These are phyloP conservation scores for Peromyscus melanophrys DNA, from an alignment of 2,797 vertebrate species.

Conservation along the genomic window DNA sequence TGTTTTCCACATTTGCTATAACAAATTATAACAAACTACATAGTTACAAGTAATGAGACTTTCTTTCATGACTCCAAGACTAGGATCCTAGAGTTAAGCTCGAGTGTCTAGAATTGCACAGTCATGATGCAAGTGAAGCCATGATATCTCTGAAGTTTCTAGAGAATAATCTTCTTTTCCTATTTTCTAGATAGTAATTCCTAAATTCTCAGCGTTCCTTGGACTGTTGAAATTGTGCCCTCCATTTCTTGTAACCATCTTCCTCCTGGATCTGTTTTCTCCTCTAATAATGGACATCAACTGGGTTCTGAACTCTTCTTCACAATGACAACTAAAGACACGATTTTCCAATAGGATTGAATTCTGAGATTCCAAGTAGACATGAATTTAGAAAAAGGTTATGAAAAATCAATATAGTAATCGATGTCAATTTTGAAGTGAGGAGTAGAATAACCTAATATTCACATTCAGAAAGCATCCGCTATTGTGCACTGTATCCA, in stretches of 20 bases:
- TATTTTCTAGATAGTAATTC: not conserved
- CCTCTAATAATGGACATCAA: not conserved
- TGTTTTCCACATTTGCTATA: not conserved
- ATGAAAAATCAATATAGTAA: not conserved
- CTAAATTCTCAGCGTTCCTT: not conserved
- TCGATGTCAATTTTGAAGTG: not conserved
- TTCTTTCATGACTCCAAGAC: not conserved
- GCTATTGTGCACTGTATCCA: not conserved
- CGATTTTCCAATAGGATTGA: constrained; percentile 1
- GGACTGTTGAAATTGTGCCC: not conserved
- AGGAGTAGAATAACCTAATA: not conserved
- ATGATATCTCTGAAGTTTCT: not conserved
- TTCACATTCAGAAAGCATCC: not conserved
- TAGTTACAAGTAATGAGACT: not conserved
- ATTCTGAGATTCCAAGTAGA: not conserved
- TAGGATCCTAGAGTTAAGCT: not conserved
- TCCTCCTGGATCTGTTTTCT: not conserved
- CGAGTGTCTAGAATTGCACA: not conserved
- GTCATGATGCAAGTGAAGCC: not conserved
- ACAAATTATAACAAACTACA: not conserved
- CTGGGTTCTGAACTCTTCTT: not conserved
- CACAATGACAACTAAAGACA: not conserved
- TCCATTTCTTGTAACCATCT: not conserved
- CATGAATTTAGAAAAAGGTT: not conserved
- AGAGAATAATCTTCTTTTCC: not conserved